These are phyloP conservation scores for Cremastobaeus sp. DNA, from an alignment of 2,888 invertebrate species.

Conservation along the genomic window DNA sequence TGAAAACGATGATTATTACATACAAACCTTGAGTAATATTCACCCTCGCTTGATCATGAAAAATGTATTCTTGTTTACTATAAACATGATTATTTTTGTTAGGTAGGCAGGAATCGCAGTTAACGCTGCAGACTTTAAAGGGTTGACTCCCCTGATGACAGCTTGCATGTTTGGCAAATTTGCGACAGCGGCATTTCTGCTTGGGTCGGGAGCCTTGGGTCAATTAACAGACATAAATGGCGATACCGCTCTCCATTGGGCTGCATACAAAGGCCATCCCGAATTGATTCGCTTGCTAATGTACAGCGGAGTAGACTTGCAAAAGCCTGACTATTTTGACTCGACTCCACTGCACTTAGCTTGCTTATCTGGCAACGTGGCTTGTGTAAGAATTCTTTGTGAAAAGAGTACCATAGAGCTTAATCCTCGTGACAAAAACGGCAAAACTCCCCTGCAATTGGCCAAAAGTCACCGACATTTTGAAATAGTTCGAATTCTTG, in stretches of 20 bases:
- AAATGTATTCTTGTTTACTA: not conserved
- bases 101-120: constrained; percentile 90
- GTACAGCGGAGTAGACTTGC: constrained; percentile 93
- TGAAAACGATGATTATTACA: constrained; percentile 64
- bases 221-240: constrained; percentile 94
- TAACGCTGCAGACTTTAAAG: constrained; percentile 93
- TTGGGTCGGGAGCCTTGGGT: constrained; percentile 93
- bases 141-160: constrained; percentile 92
- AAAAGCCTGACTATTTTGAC: constrained; percentile 94
- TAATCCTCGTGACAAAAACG: constrained; percentile 93
- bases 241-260: constrained; percentile 96
- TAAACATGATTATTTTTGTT: constrained; percentile 8
- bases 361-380: constrained; percentile 91
- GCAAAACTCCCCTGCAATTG: constrained; percentile 93
- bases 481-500: constrained; percentile 89
- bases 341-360: constrained; percentile 94
- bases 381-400: constrained; percentile 91
- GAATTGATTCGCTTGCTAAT: constrained; percentile 92
- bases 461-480: constrained; percentile 93
- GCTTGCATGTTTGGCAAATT: constrained; percentile 96
- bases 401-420: constrained; percentile 94
- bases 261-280: constrained; percentile 94
- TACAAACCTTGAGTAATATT: no score
- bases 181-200: constrained; percentile 91
- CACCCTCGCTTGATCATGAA: no score